phyloP scores from a whole-genome alignment of 2,113 vertebrate species.

The Rhea americana region DNA sequence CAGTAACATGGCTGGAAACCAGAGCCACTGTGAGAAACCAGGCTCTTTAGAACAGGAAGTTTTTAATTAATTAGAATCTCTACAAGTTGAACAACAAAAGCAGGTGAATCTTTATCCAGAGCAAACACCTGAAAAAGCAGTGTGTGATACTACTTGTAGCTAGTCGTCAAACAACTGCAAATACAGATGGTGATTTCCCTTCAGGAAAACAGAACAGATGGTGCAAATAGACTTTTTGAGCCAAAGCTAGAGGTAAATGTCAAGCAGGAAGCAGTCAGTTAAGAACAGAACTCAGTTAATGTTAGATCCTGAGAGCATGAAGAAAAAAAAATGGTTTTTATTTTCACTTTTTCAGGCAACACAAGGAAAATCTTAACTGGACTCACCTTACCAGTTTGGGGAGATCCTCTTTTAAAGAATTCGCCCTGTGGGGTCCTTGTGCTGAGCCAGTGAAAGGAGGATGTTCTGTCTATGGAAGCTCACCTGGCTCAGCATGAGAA shows the following conservation, averaged over 20 bases:
- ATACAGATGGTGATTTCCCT: slow-evolving; percentile 22
- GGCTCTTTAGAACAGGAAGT: background rate
- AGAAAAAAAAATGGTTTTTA: background rate
- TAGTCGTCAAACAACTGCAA: background rate
- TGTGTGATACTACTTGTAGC: background rate
- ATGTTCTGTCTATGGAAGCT: background rate
- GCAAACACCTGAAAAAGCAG: slow-evolving; percentile 8
- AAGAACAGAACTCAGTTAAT: slow-evolving; percentile 13
- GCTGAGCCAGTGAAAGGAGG: background rate
- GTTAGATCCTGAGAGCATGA: background rate
- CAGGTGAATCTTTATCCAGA: background rate
- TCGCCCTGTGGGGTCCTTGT: background rate
- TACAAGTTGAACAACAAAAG: background rate
- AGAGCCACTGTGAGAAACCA: background rate
- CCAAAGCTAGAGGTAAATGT: slow-evolving; percentile 16
- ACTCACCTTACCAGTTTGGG: background rate
- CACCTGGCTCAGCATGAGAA: background rate
- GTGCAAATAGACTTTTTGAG: background rate
- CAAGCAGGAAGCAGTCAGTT: background rate
- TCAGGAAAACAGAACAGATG: background rate
- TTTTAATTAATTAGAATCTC: background rate
- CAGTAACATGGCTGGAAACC: background rate
- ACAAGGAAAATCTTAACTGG: background rate
- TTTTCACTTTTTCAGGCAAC: background rate
- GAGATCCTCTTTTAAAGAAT: background rate